Base-by-base conservation (phyloP, 2,888 invertebrate genomes). In the Agrotis ipsilon region DNA sequence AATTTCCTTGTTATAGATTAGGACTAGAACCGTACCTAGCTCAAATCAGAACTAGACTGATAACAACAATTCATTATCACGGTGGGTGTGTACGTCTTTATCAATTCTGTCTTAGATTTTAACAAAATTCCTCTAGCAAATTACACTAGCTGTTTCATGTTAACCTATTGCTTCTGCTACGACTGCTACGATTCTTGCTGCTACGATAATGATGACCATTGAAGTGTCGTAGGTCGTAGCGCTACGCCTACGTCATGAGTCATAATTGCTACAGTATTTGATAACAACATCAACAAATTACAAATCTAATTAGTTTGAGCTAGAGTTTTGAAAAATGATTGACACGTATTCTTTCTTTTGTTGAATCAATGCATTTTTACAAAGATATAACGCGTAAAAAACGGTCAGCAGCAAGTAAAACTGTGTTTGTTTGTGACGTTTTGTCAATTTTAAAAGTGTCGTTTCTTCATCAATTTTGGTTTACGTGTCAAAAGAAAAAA, bases 141-240 rank as follows among this genome's bases (percentile, higher is more conserved):
- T 52, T 60, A 67, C 24, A 49, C 64, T 52, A 49, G 48, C 60
- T 19, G 19, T 46, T 73, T 67, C 32, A 70, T 70, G 75, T 58
- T 74, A 46, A 74, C 75, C 69, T 68, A 75, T 74, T 76, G 69
- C 74, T 59, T 32, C 59, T 75, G 76, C 75, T 73, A 74, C 75
- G 75, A 13, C 46, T 57, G 70, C 71, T 71, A 71, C 71, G 71
- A 24, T 48, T 58, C 24, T 14, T 39, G 57, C 45, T 67, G 74
- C 74, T 74, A 74, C 72, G 74, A 51, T 65, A 58, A n/a, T 64
- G 71, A 64, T 45, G 54, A 64, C 21, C 64, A 39, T 72, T 54
- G 48, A 55, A 54, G 64, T 55, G 72, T 64, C 71, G 70, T 71
- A 72, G 72, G 73, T 57, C 72, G 72, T 72, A 72, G 72, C 72